A percentile compares a stretch with the other conserved stretches of the same genome.
phyloP scores from a whole-genome alignment of 2,113 vertebrate species.

The Stercorarius parasiticus region DNA sequence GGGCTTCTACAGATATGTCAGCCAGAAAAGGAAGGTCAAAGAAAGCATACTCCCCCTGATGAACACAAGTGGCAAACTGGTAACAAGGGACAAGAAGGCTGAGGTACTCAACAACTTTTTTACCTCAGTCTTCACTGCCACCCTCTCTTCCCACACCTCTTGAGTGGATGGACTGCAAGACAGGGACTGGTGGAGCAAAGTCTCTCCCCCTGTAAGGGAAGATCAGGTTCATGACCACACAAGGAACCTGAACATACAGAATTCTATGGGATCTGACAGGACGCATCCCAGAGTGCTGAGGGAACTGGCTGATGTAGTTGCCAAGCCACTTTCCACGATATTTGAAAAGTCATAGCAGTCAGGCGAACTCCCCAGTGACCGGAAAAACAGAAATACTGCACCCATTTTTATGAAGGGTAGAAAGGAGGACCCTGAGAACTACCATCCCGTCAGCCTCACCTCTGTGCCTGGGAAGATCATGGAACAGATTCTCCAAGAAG shows the following conservation, averaged over 20 bases:
- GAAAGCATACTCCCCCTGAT: not conserved
- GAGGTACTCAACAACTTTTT: not conserved
- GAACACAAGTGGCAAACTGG: not conserved
- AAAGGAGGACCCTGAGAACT: too few relatives aligned
- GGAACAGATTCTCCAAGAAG: not conserved
- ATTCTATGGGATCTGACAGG: not conserved
- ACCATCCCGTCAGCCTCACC: not conserved
- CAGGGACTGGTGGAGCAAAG: not conserved
- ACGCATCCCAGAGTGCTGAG: not conserved
- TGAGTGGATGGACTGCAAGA: not conserved
- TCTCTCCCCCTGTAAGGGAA: not conserved
- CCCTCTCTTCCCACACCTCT: not conserved
- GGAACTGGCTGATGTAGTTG: not conserved
- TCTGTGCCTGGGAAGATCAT: not conserved
- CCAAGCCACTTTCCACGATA: too few relatives aligned
- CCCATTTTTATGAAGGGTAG: not conserved
- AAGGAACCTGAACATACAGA: not conserved
- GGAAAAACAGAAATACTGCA: not conserved
- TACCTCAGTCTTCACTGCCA: not conserved
- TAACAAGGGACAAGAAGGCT: not conserved
- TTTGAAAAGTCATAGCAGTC: too few relatives aligned
- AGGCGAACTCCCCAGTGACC: not conserved
- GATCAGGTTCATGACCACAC: not conserved
- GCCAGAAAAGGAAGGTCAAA: not conserved
- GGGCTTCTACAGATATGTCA: not conserved